A percentile compares a stretch with the other conserved stretches of the same genome.
Conservation (phyloP, 2,113 vertebrate species). For the Mastomys natalensis region DNA sequence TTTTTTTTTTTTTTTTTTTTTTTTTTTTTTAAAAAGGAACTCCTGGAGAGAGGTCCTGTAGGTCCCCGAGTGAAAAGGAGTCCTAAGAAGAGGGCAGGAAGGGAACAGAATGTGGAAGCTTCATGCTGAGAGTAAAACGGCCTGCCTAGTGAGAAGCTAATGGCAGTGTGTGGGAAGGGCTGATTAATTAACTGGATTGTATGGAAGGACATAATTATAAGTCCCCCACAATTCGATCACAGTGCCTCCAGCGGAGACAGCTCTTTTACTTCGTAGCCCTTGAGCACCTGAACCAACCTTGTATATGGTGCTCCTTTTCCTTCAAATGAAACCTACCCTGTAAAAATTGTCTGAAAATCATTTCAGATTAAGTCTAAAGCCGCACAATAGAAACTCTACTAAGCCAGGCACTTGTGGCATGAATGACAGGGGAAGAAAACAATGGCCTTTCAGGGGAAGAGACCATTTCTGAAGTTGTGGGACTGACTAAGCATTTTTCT, state of each 20-base stretch:
- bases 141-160: slow-evolving; percentile 69
- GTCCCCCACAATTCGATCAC: slow-evolving; percentile 65
- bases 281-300: slow-evolving; percentile 64
- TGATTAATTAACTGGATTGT: slow-evolving; percentile 79
- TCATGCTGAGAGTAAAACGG: slow-evolving; percentile 68
- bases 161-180: slow-evolving; percentile 72
- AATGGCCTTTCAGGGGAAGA: background rate
- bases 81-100: slow-evolving; percentile 59
- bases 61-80: slow-evolving; percentile 46
- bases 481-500: slow-evolving; percentile 1
- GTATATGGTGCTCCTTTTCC: background rate
- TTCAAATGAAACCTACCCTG: slow-evolving; percentile 18
- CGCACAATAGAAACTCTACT: background rate
- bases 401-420: background rate
- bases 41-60: background rate
- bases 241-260: slow-evolving; percentile 51
- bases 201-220: slow-evolving; percentile 78
- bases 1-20: no score
- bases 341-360: slow-evolving; percentile 39
- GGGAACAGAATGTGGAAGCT: slow-evolving; percentile 58
- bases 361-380: background rate
- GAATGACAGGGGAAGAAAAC: background rate
- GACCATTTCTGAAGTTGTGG: slow-evolving; percentile 22
- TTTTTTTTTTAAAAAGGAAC: background rate
- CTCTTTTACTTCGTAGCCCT: slow-evolving; percentile 61